These are phyloP conservation scores for Elegia similella DNA, from an alignment of 2,888 invertebrate species.

Conservation along the genomic window DNA sequence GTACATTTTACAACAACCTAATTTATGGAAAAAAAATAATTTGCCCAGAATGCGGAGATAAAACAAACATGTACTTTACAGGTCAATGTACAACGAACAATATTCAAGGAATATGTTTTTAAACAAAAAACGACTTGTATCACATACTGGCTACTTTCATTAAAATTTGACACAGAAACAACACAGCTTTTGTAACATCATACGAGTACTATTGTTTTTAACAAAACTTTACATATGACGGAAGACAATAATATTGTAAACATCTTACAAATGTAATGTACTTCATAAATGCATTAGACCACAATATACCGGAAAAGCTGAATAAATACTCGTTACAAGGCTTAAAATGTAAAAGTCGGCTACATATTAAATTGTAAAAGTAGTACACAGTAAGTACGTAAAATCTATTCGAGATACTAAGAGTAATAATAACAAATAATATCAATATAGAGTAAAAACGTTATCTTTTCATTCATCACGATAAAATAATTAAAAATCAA, in stretches of 20 bases:
- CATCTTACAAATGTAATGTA: slow-evolving; percentile 3
- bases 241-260: slow-evolving; percentile 4
- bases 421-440: neutral
- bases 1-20: neutral
- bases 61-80: neutral
- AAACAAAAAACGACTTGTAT: neutral
- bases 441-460: slow-evolving; percentile 3
- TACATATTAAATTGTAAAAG: neutral
- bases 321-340: neutral
- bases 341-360: slow-evolving; percentile 19
- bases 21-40: neutral
- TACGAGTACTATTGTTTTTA: neutral
- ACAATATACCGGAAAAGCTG: neutral
- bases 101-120: neutral
- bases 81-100: neutral
- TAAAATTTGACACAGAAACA: neutral
- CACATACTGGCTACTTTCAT: neutral
- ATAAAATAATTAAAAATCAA: neutral
- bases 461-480: neutral
- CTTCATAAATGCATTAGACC: slow-evolving; percentile 2
- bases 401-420: slow-evolving; percentile 1
- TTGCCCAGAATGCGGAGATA: neutral
- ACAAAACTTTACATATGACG: neutral
- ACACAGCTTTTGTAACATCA: neutral
- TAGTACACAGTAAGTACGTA: neutral